These are phyloP conservation scores for Andrena fulva DNA, from an alignment of 2,888 invertebrate species.

Conservation along the genomic window DNA sequence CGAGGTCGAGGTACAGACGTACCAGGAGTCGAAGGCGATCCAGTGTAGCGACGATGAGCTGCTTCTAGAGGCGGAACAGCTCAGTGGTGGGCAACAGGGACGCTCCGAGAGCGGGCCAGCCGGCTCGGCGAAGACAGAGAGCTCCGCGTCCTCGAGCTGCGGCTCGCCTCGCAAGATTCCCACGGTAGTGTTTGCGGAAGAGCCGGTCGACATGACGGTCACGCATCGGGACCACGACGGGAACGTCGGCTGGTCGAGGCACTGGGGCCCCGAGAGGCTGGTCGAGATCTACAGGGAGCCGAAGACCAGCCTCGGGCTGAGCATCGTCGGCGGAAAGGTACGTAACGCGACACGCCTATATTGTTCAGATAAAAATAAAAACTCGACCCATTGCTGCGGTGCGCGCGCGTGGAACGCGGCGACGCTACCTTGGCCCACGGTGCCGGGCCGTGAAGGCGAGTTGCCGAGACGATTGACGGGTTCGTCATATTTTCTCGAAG, in stretches of 20 bases:
- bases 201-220: conserved; percentile 82
- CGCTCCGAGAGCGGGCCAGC: conserved; percentile 53
- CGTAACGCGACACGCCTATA: conserved; percentile 66
- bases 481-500: too few relatives aligned
- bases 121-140: conserved; percentile 65
- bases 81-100: background rate
- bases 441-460: too few relatives aligned
- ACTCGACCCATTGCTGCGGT: background rate
- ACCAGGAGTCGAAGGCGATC: conserved; percentile 78
- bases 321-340: conserved; percentile 98
- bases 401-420: background rate
- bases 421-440: too few relatives aligned
- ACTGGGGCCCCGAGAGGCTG: conserved; percentile 93
- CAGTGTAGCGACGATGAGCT: conserved; percentile 75
- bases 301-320: conserved; percentile 95
- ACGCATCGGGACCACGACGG: conserved; percentile 82
- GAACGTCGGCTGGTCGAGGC: conserved; percentile 87
- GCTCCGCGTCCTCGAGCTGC: conserved; percentile 63
- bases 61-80: conserved; percentile 58
- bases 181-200: conserved; percentile 75
- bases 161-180: conserved; percentile 66
- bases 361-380: conserved; percentile 31
- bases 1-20: conserved; percentile 79
- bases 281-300: conserved; percentile 91
- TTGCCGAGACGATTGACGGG: too few relatives aligned